Evolutionary conservation across 2,797 vertebrate species (phyloP).

Genomic region (Chiroxiphia lanceolata): DNA sequence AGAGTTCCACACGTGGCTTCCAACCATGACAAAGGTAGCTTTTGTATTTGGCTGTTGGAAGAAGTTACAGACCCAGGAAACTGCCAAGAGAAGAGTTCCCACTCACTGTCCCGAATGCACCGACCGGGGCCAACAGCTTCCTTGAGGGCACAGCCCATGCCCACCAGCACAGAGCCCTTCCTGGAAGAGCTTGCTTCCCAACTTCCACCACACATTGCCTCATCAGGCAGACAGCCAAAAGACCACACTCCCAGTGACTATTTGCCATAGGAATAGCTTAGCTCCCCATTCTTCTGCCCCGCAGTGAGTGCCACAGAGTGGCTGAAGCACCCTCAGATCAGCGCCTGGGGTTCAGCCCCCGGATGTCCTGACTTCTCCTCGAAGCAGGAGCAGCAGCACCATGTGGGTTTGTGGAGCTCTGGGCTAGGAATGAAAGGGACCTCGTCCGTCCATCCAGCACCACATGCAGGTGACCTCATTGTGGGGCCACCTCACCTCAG

Average conservation of each 20-base stretch:
- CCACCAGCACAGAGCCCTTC: not conserved
- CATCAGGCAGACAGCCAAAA: not conserved
- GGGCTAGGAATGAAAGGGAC: not conserved
- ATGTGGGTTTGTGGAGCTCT: not conserved
- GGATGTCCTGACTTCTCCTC: not conserved
- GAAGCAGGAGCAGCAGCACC: not conserved
- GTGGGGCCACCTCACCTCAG: not conserved
- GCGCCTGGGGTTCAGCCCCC: not conserved
- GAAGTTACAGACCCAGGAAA: slow-evolving; percentile 30
- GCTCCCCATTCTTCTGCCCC: not conserved
- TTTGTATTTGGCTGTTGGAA: not conserved
- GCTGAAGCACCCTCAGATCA: not conserved
- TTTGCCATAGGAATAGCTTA: not conserved
- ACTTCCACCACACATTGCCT: not conserved
- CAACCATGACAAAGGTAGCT: slow-evolving; percentile 5
- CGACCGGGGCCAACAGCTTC: accelerated
- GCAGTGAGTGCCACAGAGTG: accelerated
- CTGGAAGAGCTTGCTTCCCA: accelerated
- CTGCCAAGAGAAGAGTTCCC: not conserved
- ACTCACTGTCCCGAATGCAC: accelerated
- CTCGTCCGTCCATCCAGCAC: not conserved
- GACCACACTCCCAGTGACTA: accelerated
- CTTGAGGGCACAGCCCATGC: not conserved
- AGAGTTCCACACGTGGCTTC: not conserved
- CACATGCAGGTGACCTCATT: accelerated